Evolutionary conservation across 2,888 invertebrate genomes (phyloP), one percentile per base, ranked within the genome.

Genomic region (Minunthozetes semirufus): DNA sequence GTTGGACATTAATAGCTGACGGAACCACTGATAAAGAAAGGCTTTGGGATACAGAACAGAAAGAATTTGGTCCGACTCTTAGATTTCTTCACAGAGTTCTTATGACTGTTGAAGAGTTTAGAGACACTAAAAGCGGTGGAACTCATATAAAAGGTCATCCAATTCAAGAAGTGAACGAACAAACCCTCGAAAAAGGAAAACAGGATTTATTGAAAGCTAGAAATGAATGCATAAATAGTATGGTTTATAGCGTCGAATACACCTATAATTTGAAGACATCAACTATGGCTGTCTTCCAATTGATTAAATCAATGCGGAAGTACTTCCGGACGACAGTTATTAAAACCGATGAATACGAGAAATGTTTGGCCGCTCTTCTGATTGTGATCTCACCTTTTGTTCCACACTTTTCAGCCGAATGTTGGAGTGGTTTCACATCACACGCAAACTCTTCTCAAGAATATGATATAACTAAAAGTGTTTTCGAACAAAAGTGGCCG

Each of bases 371-470:
- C 0, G 85, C 87, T 33, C 88, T 93, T 80, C 87, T 96, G 73
- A 89, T 94, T 77, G 89, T 94, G 88, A 81, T 95, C 56, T 88
- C 93, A 4, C 95, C 96, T 0, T 87, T 95, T 81, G 90, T 92
- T 0, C 97, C 97, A 0, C 91, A 93, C 83, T 94, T 94, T 83
- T 89, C 93, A 46, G 91, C 91, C 0, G 95, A 96, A 83, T 84
- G 96, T 19, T 97, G 96, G 96, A 86, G 88, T 27, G 92, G 90
- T 71, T 89, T 92, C 29, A 25, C 33, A 53, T 22, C 38, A n/a
- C 19, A 22, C 66, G 66, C 72, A 15, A 33, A 22, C n/a, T 15
- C 59, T 46, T 59, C n/a, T 19, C 19, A 73, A 48, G 42, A 63
- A 63, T 77, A 59, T 46, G 75, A 66, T 73, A 68, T 76, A 78